Conservation (phyloP, 1,140 invertebrate genomes). For the Heterodera carotae region DNA sequence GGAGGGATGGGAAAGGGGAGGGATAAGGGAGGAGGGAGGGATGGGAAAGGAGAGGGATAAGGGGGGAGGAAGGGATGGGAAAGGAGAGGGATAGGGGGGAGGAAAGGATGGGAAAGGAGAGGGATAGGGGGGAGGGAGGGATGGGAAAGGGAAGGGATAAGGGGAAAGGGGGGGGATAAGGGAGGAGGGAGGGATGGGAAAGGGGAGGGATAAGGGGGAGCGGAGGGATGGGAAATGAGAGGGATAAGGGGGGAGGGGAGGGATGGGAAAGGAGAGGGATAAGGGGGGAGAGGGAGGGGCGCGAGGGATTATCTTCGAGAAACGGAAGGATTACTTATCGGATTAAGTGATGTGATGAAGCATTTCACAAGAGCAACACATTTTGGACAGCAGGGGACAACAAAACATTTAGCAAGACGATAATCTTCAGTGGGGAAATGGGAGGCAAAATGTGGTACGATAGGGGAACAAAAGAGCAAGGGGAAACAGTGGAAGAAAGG, state of each 20-base stretch:
- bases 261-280: background rate
- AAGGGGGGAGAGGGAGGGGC: background rate
- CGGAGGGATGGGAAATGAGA: background rate
- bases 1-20: background rate
- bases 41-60: background rate
- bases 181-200: background rate
- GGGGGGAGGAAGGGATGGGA: background rate
- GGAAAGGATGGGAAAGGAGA: no score
- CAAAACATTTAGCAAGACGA: no score
- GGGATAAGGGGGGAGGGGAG: no score
- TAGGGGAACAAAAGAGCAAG: background rate
- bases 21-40: background rate
- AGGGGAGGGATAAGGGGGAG: no score
- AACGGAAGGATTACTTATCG: no score
- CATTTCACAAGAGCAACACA: no score
- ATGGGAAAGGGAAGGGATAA: background rate
- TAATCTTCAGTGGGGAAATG: no score
- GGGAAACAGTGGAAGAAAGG: background rate
- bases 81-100: background rate
- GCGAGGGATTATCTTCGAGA: background rate
- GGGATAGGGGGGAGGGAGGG: background rate
- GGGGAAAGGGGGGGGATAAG: background rate
- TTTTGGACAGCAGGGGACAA: no score
- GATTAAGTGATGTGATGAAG: no score
- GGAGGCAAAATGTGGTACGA: no score